These are phyloP conservation scores for Anthonomus grandis DNA, from an alignment of 1,140 invertebrate genomes.

Conservation along the genomic window DNA sequence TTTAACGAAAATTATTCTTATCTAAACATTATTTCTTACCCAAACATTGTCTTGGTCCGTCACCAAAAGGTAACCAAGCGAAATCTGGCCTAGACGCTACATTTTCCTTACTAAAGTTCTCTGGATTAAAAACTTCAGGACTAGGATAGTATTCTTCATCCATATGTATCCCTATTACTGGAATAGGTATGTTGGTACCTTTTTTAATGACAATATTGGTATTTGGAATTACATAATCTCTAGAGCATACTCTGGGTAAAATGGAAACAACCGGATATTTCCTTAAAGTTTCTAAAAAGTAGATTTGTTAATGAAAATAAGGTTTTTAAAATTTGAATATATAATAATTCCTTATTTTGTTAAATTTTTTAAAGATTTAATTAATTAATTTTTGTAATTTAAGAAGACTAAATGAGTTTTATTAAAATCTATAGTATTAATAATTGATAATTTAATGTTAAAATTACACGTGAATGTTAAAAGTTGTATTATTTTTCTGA, in stretches of 20 bases:
- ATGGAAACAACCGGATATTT: constrained; percentile 26
- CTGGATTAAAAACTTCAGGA: constrained; percentile 58
- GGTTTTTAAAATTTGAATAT: too few species aligned
- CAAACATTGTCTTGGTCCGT: constrained; percentile 57
- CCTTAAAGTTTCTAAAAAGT: constrained; percentile 32
- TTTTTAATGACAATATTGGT: constrained; percentile 29
- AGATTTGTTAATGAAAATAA: too few species aligned
- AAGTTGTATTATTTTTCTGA: too few species aligned
- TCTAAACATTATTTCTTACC: too few species aligned
- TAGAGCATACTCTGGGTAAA: constrained; percentile 44
- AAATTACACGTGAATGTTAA: too few species aligned
- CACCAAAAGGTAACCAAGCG: constrained; percentile 57
- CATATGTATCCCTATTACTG: constrained; percentile 41
- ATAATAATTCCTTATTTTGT: too few species aligned
- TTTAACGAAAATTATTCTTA: too few species aligned
- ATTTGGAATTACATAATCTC: constrained; percentile 47
- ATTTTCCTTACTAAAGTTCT: constrained; percentile 48
- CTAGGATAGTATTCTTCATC: constrained; percentile 56
- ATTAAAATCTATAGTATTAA: too few species aligned
- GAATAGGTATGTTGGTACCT: constrained; percentile 40
- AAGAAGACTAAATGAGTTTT: too few species aligned
- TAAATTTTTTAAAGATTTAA: too few species aligned
- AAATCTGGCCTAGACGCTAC: constrained; percentile 48
- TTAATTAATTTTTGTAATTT: too few species aligned
- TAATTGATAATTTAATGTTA: too few species aligned